Conservation (phyloP, 2,113 vertebrate species). For the Megaceryle torquata region DNA sequence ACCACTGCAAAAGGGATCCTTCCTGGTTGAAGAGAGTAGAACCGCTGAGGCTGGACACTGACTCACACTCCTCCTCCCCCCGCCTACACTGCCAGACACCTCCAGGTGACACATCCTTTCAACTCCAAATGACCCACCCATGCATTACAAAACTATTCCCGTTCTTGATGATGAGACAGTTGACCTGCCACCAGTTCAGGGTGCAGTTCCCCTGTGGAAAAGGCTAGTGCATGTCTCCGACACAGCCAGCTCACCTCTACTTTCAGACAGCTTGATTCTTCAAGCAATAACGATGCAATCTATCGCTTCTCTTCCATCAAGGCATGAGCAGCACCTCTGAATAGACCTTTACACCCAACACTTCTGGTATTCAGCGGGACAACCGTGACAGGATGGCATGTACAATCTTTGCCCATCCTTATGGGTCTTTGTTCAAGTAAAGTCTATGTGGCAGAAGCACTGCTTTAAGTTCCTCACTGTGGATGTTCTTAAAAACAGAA, state of each 20-base stretch:
- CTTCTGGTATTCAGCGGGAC: neutral
- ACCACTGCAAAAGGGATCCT: fast-evolving
- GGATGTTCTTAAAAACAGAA: neutral
- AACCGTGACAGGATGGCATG: fast-evolving
- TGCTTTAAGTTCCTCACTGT: neutral
- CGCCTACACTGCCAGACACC: neutral
- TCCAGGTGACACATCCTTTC: neutral
- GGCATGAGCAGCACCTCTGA: neutral
- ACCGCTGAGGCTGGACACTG: neutral
- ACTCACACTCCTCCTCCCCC: neutral
- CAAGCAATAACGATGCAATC: neutral
- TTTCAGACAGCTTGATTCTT: neutral
- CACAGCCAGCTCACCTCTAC: neutral
- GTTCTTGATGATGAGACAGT: neutral
- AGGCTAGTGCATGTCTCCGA: neutral
- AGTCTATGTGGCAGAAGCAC: neutral
- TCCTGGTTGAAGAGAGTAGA: neutral
- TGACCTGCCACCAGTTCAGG: fast-evolving
- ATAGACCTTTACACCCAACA: neutral
- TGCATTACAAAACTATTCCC: neutral
- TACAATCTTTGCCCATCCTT: neutral
- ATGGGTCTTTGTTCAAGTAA: neutral
- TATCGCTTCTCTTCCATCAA: neutral
- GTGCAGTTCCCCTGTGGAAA: neutral
- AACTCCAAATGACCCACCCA: neutral